Percentiles rank a stretch among this genome's conserved stretches.
Conservation (phyloP, 30 jellyfish, hydroid and myxozoan genomes). For the Aurelia sp. region DNA sequence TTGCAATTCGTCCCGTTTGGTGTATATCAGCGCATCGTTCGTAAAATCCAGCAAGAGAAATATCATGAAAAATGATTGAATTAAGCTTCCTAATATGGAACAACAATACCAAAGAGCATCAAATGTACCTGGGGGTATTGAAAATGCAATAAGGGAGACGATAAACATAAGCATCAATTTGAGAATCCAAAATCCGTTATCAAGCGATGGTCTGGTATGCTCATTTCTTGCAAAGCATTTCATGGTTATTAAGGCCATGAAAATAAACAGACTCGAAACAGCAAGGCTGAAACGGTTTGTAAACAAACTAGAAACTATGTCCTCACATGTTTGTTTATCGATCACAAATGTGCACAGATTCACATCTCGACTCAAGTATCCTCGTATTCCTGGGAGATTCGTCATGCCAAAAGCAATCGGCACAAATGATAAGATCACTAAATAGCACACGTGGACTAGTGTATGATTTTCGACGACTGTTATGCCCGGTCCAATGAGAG, state of each 20-base stretch:
- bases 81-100: slow-evolving; percentile 24
- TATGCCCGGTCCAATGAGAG: slow-evolving; percentile 88
- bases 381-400: slow-evolving; percentile 53
- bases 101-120: slow-evolving; percentile 79
- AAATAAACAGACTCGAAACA: slow-evolving; percentile 45
- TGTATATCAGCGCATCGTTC: slow-evolving; percentile 7
- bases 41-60: slow-evolving; percentile 69
- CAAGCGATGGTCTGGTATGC: slow-evolving; percentile 50
- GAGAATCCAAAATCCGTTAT: slow-evolving; percentile 97
- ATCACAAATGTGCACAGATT: slow-evolving; percentile 74
- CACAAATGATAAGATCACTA: slow-evolving; percentile 33
- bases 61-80: slow-evolving; percentile 31
- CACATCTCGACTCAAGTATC: slow-evolving; percentile 75
- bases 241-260: slow-evolving; percentile 64
- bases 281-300: slow-evolving; percentile 88
- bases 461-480: slow-evolving; percentile 5
- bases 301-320: slow-evolving; percentile 58
- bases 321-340: slow-evolving; percentile 61
- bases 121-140: slow-evolving; percentile 88
- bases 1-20: not conserved
- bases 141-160: slow-evolving; percentile 73
- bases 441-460: slow-evolving; percentile 60
- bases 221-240: slow-evolving; percentile 33
- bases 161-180: slow-evolving; percentile 69
- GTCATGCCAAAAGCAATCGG: slow-evolving; percentile 47